A percentile compares a stretch with the other conserved stretches of the same genome.
These are phyloP conservation scores for Oophaga sylvatica DNA, from an alignment of 2,797 vertebrate genomes.

Conservation along the genomic window DNA sequence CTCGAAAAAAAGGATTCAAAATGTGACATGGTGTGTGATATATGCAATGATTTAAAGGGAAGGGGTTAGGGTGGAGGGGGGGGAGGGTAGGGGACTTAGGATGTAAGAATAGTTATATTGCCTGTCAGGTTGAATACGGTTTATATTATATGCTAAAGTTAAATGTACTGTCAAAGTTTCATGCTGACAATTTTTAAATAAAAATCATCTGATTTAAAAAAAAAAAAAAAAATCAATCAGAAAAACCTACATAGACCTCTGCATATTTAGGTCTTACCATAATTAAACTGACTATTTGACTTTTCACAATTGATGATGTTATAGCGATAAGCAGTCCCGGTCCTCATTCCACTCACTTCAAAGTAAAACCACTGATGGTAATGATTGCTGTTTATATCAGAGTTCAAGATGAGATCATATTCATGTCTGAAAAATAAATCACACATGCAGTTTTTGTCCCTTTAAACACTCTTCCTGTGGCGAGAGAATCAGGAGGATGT, in stretches of 20 bases:
- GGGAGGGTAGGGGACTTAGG: too few species aligned
- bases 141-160: too few species aligned
- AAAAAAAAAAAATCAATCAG: too few species aligned
- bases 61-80: too few species aligned
- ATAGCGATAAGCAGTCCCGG: conserved; percentile 88
- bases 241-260: background rate
- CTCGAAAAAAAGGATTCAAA: too few species aligned
- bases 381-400: conserved; percentile 98
- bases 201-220: too few species aligned
- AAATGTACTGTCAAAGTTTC: too few species aligned
- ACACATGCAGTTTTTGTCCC: conserved; percentile 51
- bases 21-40: too few species aligned
- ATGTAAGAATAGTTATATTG: too few species aligned
- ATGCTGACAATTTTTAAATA: too few species aligned
- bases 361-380: conserved; percentile 99
- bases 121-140: too few species aligned
- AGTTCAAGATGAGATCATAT: conserved; percentile 96
- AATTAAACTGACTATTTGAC: conserved; percentile 99
- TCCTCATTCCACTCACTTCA: conserved; percentile 95
- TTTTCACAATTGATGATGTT: conserved; percentile 99
- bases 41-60: too few species aligned
- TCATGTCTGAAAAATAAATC: conserved; percentile 81
- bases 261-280: conserved; percentile 79
- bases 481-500: conserved; percentile 51
- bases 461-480: conserved; percentile 14